Evolutionary conservation across 2,888 invertebrate genomes (phyloP).

Genomic region (Operophtera brumata): DNA sequence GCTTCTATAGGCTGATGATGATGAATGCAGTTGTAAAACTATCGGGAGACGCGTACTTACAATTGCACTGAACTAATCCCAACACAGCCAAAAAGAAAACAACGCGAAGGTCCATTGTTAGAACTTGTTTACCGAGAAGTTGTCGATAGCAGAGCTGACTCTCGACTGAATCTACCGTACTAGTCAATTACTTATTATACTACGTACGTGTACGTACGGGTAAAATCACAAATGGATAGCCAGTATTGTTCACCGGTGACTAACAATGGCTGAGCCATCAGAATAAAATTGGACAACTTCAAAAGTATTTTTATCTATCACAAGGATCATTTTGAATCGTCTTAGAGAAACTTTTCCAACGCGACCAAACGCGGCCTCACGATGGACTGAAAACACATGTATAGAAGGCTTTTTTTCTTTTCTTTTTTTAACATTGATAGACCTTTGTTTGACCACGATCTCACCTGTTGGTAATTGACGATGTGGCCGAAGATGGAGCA

Average conservation of each 20-base stretch:
- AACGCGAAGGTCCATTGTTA: slow-evolving; percentile 51
- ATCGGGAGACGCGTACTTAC: slow-evolving; percentile 22
- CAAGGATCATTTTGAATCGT: too few species aligned
- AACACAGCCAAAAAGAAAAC: slow-evolving; percentile 45
- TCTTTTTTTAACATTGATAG: too few species aligned
- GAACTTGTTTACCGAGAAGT: slow-evolving; percentile 7
- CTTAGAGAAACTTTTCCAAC: too few species aligned
- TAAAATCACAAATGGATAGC: slow-evolving; percentile 28
- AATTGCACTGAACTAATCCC: slow-evolving; percentile 29
- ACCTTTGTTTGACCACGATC: too few species aligned
- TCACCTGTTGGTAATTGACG: too few species aligned
- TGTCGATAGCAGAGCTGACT: slow-evolving; percentile 17
- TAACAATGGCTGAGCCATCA: slow-evolving; percentile 2
- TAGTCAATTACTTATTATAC: slow-evolving; percentile 24
- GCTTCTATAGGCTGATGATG: too few species aligned
- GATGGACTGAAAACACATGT: too few species aligned
- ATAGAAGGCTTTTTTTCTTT: too few species aligned
- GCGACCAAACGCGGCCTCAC: too few species aligned
- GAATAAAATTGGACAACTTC: not conserved
- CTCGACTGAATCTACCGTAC: slow-evolving; percentile 32
- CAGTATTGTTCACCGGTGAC: slow-evolving; percentile 17
- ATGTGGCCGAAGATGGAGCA: too few species aligned
- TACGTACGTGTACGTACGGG: slow-evolving; percentile 33
- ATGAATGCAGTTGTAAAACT: too few species aligned
- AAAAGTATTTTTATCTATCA: too few species aligned